phyloP scores from a whole-genome alignment of 2,113 vertebrate species.

The Gorsachius goisagi region DNA sequence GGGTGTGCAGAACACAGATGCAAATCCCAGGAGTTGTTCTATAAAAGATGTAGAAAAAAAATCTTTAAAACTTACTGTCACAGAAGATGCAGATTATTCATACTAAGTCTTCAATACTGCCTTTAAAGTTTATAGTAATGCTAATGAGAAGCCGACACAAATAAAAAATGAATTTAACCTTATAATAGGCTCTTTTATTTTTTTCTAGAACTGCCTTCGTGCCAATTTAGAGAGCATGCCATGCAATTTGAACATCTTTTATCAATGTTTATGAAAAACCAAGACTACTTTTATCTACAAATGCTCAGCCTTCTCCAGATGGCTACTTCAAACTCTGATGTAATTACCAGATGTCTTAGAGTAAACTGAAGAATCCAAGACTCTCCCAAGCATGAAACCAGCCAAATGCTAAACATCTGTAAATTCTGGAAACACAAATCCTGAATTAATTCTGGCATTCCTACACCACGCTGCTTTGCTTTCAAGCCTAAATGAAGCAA shows the following conservation, averaged over 20 bases:
- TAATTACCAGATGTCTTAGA: neutral
- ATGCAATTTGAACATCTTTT: neutral
- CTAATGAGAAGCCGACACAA: neutral
- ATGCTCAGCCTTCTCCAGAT: neutral
- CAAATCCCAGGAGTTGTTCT: neutral
- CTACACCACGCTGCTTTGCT: neutral
- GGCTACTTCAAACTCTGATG: neutral
- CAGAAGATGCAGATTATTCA: neutral
- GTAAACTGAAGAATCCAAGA: conserved; percentile 19
- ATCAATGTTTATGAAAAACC: neutral
- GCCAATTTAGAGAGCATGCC: neutral
- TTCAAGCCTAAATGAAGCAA: neutral
- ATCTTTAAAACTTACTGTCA: neutral
- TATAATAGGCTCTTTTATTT: neutral
- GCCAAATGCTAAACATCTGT: conserved; percentile 23
- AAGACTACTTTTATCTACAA: neutral
- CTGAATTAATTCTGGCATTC: neutral
- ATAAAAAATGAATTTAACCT: neutral
- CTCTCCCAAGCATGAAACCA: conserved; percentile 7
- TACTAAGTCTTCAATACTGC: neutral
- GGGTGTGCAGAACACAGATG: neutral
- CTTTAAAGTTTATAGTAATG: neutral
- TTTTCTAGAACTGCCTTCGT: neutral
- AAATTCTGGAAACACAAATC: neutral
- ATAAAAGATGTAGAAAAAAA: neutral